phyloP scores from a whole-genome alignment of 2,797 vertebrate genomes.

The Thripadectes ignobilis region DNA sequence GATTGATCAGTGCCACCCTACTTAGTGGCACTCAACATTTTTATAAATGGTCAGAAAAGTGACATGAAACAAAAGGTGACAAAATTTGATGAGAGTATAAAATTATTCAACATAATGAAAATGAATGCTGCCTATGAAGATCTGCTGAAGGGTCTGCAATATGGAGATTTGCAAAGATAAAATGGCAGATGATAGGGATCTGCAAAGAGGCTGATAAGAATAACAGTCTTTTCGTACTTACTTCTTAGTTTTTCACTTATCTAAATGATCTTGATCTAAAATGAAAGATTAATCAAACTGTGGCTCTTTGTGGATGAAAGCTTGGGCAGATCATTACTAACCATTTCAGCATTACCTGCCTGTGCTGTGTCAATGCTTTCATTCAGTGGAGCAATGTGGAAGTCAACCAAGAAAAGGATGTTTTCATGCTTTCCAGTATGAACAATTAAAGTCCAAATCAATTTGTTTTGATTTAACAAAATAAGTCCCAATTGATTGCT shows the following conservation, averaged over 20 bases:
- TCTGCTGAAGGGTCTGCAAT: background rate
- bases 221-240: background rate
- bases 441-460: background rate
- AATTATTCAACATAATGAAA: background rate
- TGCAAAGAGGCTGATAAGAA: background rate
- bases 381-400: background rate
- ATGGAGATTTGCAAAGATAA: background rate
- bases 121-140: background rate
- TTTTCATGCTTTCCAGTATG: background rate
- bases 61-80: background rate
- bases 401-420: background rate
- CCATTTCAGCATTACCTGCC: background rate
- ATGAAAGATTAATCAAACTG: background rate
- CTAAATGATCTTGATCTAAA: background rate
- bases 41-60: background rate
- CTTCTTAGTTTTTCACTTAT: background rate
- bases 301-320: background rate
- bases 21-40: background rate
- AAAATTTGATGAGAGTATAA: background rate
- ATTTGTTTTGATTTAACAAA: background rate
- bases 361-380: background rate
- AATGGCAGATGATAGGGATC: background rate
- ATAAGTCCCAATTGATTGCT: background rate
- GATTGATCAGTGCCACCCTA: background rate
- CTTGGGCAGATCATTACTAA: background rate